Evolutionary conservation across 2,888 invertebrate species (phyloP).

Genomic region (Cephus sareptanus): DNA sequence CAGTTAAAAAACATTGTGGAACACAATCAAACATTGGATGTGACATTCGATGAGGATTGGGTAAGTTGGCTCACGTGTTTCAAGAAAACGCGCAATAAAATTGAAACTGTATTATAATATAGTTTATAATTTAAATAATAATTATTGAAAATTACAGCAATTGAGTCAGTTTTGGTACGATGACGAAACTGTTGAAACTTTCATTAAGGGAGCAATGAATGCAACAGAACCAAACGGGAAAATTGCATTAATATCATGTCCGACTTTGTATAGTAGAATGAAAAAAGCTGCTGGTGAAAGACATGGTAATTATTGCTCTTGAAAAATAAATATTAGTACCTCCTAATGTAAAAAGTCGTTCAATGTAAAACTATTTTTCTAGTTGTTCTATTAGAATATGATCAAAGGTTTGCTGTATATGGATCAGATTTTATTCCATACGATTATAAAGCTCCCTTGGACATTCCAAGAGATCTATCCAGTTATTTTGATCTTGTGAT

Average conservation of each 20-base stretch:
- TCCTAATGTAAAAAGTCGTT: background rate
- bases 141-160: conserved; percentile 75
- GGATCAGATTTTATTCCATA: conserved; percentile 85
- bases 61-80: conserved; percentile 65
- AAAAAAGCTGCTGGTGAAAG: conserved; percentile 68
- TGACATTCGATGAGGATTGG: conserved; percentile 84
- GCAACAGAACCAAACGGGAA: conserved; percentile 70
- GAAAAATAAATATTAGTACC: background rate
- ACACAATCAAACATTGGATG: conserved; percentile 60
- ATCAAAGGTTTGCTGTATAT: conserved; percentile 82
- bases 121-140: background rate
- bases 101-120: background rate
- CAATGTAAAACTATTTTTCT: conserved; percentile 32
- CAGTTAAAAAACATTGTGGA: conserved; percentile 64
- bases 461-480: conserved; percentile 72
- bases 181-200: conserved; percentile 77
- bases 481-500: conserved; percentile 84
- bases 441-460: conserved; percentile 86
- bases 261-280: conserved; percentile 81
- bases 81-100: background rate
- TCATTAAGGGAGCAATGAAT: conserved; percentile 77
- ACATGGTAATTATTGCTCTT: conserved; percentile 62
- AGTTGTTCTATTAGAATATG: conserved; percentile 86
- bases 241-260: conserved; percentile 89
- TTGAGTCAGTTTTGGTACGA: conserved; percentile 98